Conservation (phyloP, 2,888 invertebrate genomes). For the Corythucha ciliata region DNA sequence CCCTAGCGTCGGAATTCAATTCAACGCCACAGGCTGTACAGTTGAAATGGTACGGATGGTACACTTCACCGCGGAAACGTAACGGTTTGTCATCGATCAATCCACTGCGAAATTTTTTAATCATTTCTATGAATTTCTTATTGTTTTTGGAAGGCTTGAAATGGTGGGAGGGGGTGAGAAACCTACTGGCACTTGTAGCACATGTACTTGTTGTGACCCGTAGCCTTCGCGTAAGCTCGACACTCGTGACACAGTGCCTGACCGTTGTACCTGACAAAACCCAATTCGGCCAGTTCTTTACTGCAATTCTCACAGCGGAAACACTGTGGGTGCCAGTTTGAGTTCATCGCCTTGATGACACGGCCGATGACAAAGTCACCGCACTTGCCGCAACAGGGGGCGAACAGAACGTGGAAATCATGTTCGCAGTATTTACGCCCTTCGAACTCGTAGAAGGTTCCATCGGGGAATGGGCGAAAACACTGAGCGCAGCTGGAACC, state of each 20-base stretch:
- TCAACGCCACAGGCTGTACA: slow-evolving; percentile 88
- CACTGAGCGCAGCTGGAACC: slow-evolving; percentile 87
- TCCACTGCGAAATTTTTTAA: slow-evolving; percentile 50
- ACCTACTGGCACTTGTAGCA: slow-evolving; percentile 98
- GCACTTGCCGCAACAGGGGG: slow-evolving; percentile 82
- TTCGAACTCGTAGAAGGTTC: slow-evolving; percentile 97
- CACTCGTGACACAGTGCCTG: slow-evolving; percentile 89
- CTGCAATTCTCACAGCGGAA: slow-evolving; percentile 93
- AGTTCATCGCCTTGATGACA: slow-evolving; percentile 98
- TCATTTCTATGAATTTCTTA: neutral
- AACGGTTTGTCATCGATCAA: slow-evolving; percentile 85
- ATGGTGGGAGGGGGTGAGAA: no score
- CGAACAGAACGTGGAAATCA: slow-evolving; percentile 94
- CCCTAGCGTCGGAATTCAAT: slow-evolving; percentile 89
- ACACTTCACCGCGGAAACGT: slow-evolving; percentile 90
- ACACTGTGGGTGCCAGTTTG: slow-evolving; percentile 97
- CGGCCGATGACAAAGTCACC: slow-evolving; percentile 96
- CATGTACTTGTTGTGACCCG: slow-evolving; percentile 89
- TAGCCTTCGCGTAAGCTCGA: slow-evolving; percentile 91
- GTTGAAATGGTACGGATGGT: slow-evolving; percentile 98
- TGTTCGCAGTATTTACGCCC: slow-evolving; percentile 98
- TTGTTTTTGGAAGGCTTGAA: no score
- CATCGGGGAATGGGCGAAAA: slow-evolving; percentile 94
- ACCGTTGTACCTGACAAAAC: slow-evolving; percentile 87
- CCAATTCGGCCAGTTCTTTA: slow-evolving; percentile 86